Percentiles rank a stretch among this genome's conserved stretches.
Conservation (phyloP, 2,797 vertebrate genomes). For the Sebastiscus tertius region DNA sequence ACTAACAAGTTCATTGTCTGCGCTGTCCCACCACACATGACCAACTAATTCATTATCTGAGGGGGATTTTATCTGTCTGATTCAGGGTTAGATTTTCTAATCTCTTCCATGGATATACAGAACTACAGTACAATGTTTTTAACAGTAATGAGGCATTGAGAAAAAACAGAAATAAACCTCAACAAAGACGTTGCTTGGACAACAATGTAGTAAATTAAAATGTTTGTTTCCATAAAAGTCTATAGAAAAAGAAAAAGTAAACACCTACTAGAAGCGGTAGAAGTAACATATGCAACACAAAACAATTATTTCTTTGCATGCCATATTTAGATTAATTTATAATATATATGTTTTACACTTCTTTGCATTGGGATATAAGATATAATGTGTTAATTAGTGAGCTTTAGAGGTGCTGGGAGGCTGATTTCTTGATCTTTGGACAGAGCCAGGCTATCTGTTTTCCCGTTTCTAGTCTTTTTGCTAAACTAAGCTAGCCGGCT, state of each 20-base stretch:
- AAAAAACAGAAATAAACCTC: not conserved
- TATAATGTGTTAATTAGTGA: not conserved
- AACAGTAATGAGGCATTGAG: not conserved
- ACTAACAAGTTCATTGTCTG: slow-evolving; percentile 35
- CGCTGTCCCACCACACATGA: slow-evolving; percentile 22
- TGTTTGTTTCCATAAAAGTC: not conserved
- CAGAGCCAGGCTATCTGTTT: not conserved
- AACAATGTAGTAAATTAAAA: not conserved
- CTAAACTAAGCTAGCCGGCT: not conserved
- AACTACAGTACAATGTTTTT: not conserved
- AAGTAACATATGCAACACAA: too few relatives aligned
- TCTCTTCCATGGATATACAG: not conserved
- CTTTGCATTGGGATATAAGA: not conserved
- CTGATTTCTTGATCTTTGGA: not conserved
- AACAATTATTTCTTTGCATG: not conserved
- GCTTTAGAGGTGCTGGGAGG: not conserved
- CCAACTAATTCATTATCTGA: slow-evolving; percentile 36
- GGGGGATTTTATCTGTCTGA: slow-evolving; percentile 8
- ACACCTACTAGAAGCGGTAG: not conserved
- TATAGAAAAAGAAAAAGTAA: not conserved
- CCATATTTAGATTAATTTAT: not conserved
- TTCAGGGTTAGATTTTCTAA: not conserved
- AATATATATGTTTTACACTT: not conserved
- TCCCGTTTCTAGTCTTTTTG: not conserved
- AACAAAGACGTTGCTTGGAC: not conserved